A percentile compares a stretch with the other conserved stretches of the same genome.
Conservation (phyloP, 2,113 vertebrate species). For the Petromus typicus region DNA sequence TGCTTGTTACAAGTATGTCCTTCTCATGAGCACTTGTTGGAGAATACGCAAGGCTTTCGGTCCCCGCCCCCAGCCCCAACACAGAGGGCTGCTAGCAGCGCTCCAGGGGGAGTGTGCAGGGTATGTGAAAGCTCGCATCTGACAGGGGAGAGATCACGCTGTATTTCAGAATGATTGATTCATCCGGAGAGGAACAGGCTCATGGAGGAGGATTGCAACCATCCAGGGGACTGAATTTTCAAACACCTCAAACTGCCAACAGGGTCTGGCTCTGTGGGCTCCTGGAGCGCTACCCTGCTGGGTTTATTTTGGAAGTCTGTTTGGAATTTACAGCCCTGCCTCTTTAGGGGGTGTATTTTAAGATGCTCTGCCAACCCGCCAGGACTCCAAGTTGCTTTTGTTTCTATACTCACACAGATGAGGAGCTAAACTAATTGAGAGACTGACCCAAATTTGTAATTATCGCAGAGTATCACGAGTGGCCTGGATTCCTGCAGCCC, state of each 20-base stretch:
- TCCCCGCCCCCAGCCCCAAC: background rate
- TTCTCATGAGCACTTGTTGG: rapidly evolving
- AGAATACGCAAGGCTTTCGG: no score
- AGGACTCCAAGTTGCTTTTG: constrained; percentile 77
- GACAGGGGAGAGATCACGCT: background rate
- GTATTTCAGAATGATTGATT: constrained; percentile 39
- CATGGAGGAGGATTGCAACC: background rate
- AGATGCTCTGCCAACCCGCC: constrained; percentile 72
- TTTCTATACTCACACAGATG: constrained; percentile 77
- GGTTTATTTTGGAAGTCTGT: constrained; percentile 72
- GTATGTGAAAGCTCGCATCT: background rate
- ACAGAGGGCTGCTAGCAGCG: background rate
- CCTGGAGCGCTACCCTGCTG: background rate
- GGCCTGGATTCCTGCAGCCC: constrained; percentile 70
- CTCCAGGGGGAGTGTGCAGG: background rate
- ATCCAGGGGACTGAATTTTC: background rate
- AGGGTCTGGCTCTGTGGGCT: background rate
- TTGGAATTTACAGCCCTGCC: constrained; percentile 72
- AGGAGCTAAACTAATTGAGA: constrained; percentile 79
- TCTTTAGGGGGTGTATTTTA: constrained; percentile 78
- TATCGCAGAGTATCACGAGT: constrained; percentile 33
- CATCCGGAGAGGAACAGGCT: constrained; percentile 5
- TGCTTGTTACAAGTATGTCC: background rate
- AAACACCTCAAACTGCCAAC: background rate
- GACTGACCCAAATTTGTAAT: constrained; percentile 80